These are phyloP conservation scores for Dione juno DNA, from an alignment of 2,888 invertebrate genomes.

Conservation along the genomic window DNA sequence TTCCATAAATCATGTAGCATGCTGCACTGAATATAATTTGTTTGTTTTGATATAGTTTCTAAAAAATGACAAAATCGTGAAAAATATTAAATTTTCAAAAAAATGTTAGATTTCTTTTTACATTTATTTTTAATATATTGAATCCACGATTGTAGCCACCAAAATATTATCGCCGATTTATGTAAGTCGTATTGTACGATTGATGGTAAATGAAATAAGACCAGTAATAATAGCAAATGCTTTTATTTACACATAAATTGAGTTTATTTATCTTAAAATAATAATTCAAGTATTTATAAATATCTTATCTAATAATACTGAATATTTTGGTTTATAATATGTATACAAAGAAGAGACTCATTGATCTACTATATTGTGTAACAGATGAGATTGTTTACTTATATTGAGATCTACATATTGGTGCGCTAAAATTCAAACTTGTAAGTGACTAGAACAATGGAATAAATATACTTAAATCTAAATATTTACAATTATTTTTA, in stretches of 20 bases:
- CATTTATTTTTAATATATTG: too few species aligned
- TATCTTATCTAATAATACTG: constrained; percentile 37
- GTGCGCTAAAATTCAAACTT: constrained; percentile 44
- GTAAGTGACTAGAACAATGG: constrained; percentile 41
- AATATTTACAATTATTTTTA: constrained; percentile 39
- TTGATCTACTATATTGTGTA: constrained; percentile 17
- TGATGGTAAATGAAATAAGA: neutral
- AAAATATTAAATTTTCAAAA: too few species aligned
- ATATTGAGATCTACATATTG: constrained; percentile 26
- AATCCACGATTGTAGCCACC: too few species aligned
- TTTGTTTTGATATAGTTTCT: too few species aligned
- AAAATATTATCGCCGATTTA: neutral
- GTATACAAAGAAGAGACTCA: constrained; percentile 9
- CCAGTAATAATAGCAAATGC: constrained; percentile 31
- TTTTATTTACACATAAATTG: constrained; percentile 32
- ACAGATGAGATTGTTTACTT: neutral
- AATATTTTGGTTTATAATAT: constrained; percentile 31
- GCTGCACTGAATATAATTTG: too few species aligned
- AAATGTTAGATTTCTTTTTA: too few species aligned
- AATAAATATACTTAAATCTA: constrained; percentile 42
- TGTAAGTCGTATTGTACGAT: neutral
- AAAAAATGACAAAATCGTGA: too few species aligned
- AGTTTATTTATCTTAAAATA: constrained; percentile 32
- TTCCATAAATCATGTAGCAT: neutral
- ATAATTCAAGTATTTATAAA: constrained; percentile 33